Evolutionary conservation across 2,113 vertebrate species (phyloP).

Genomic region (Sebastes fasciatus): DNA sequence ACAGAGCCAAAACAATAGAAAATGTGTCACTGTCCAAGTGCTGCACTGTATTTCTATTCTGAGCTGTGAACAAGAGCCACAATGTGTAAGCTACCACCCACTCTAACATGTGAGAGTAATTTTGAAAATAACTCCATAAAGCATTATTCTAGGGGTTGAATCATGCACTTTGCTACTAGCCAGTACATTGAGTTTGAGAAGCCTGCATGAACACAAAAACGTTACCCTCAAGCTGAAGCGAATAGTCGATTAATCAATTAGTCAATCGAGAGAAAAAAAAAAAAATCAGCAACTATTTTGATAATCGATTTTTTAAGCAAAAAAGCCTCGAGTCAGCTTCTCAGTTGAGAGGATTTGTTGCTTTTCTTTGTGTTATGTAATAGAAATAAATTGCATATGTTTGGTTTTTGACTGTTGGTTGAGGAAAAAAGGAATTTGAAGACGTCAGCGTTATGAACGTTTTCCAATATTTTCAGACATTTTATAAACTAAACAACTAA

Average conservation of each 20-base stretch:
- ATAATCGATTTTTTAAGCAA: background rate
- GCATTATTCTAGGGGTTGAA: conserved; percentile 34
- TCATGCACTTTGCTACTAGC: conserved; percentile 25
- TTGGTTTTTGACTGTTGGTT: background rate
- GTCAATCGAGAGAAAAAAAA: background rate
- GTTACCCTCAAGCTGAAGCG: background rate
- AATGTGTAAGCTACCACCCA: conserved; percentile 67
- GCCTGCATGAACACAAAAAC: background rate
- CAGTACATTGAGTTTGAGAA: background rate
- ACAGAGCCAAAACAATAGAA: conserved; percentile 61
- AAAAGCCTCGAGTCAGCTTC: background rate
- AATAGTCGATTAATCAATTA: background rate
- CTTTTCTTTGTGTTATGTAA: background rate
- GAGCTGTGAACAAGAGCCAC: conserved; percentile 63
- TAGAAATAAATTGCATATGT: background rate
- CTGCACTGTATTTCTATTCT: conserved; percentile 64
- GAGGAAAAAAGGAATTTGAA: too few relatives aligned
- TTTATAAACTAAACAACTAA: background rate
- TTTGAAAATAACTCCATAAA: conserved; percentile 66
- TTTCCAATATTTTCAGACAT: background rate
- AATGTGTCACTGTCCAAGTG: conserved; percentile 67
- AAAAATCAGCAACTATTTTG: background rate
- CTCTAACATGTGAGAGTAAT: conserved; percentile 59
- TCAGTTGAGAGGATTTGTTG: background rate
- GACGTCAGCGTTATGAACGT: background rate